A percentile compares a stretch with the other conserved stretches of the same genome.
Evolutionary conservation across 1,140 invertebrate species (phyloP).

Genomic region (Zeugodacus cucurbitae): DNA sequence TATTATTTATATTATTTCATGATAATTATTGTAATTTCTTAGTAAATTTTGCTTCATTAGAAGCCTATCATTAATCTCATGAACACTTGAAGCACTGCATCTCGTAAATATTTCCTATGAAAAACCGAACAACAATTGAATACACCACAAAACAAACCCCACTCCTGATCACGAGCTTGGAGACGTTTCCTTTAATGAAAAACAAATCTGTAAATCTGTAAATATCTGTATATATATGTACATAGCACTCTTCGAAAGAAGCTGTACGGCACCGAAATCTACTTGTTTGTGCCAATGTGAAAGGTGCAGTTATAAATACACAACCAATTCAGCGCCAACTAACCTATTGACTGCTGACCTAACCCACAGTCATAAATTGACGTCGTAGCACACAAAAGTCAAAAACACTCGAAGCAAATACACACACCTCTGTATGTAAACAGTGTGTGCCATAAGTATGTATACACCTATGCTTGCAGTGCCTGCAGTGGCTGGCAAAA

Average conservation of each 20-base stretch:
- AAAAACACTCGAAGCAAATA: not conserved
- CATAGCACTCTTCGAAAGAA: not conserved
- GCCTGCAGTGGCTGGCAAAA: not conserved
- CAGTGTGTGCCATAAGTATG: not conserved
- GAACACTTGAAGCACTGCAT: too few species aligned
- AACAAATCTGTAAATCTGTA: not conserved
- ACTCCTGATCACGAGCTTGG: too few species aligned
- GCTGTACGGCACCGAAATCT: too few species aligned
- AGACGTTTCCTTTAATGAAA: too few species aligned
- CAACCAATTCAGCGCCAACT: not conserved
- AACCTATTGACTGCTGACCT: conserved; percentile 5
- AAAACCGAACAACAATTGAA: too few species aligned
- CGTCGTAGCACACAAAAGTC: not conserved
- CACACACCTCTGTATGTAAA: not conserved
- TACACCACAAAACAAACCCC: too few species aligned
- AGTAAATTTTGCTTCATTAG: too few species aligned
- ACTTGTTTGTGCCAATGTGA: not conserved
- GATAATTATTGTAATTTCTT: too few species aligned
- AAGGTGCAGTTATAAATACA: not conserved
- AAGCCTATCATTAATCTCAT: too few species aligned
- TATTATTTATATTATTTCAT: too few species aligned
- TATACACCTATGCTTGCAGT: not conserved
- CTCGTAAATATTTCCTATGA: too few species aligned
- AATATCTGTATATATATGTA: not conserved
- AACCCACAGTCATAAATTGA: conserved; percentile 14